Evolutionary conservation across 2,888 invertebrate genomes (phyloP), one percentile per base, ranked within the genome.

Genomic region (Pomacea canaliculata): DNA sequence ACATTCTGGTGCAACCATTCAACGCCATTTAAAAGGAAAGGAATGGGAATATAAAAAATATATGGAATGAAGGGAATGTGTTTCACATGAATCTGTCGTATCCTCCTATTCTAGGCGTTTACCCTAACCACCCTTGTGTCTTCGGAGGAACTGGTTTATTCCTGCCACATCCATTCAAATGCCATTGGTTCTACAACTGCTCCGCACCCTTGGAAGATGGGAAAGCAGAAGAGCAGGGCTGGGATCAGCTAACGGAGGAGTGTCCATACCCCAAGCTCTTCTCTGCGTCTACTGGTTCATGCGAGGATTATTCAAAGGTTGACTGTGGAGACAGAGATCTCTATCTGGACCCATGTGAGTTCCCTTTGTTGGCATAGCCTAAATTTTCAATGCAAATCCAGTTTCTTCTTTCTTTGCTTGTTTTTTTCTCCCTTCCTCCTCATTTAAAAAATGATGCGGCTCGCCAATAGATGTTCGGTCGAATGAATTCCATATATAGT

Each of bases 151-250:
- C 79, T 2, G 78, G 67, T 0, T 59, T 66, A 0, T 69, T 81
- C 62, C 49, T 82, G 1, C 79, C 82, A 18, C 83, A 83, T 71
- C 77, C 80, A 0, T 56, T 59, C 27, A 79, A 81, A 59, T 83
- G 83, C 62, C 82, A 83, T 73, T 83, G 81, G 83, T 82, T 80
- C 71, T 81, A 81, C 79, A 83, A 83, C 81, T 83, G 83, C 76
- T 81, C 71, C 9, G 71, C 71, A 10, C 16, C 18, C n/a, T 46
- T 59, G 46, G 51, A 56, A 56, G 51, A 56, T 2, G 48, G 9
- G 1, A 49, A 19, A 9, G 74, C 67, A 10, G 59, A 73, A 16
- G 23, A 3, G 37, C 46, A 71, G 49, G 70, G 78, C 13, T 76
- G 77, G 16, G 83, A 82, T 48, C 71, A 56, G 8, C 78, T 79